Evolutionary conservation across 2,888 invertebrate genomes (phyloP).

Genomic region (Melanargia galathea): DNA sequence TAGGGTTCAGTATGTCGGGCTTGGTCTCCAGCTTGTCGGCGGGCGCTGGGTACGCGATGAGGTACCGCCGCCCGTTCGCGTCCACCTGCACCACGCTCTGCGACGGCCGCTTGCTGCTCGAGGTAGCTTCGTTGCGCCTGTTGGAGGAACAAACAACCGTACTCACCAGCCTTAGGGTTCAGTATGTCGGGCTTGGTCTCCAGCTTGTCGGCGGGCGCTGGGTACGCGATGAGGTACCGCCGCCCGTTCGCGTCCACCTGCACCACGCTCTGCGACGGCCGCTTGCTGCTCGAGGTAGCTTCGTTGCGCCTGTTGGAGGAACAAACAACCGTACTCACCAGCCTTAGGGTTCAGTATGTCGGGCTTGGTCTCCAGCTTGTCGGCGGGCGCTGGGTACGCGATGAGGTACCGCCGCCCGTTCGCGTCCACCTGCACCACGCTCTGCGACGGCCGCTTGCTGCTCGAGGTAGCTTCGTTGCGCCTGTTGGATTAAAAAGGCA

Average conservation of each 20-base stretch:
- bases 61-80: slow-evolving; percentile 68
- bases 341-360: slow-evolving; percentile 73
- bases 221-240: slow-evolving; percentile 72
- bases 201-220: slow-evolving; percentile 64
- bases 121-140: slow-evolving; percentile 61
- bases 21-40: slow-evolving; percentile 72
- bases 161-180: slow-evolving; percentile 71
- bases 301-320: slow-evolving; percentile 56
- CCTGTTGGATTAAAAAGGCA: no score
- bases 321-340: slow-evolving; percentile 52
- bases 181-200: slow-evolving; percentile 75
- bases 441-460: slow-evolving; percentile 71
- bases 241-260: slow-evolving; percentile 73
- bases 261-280: slow-evolving; percentile 76
- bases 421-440: slow-evolving; percentile 75
- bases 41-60: slow-evolving; percentile 69
- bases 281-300: slow-evolving; percentile 58
- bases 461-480: slow-evolving; percentile 58
- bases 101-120: slow-evolving; percentile 67
- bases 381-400: slow-evolving; percentile 68
- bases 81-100: slow-evolving; percentile 78
- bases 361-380: slow-evolving; percentile 71
- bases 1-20: slow-evolving; percentile 74
- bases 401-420: slow-evolving; percentile 72
- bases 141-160: not conserved